Evolutionary conservation across 1,140 invertebrate species (phyloP), one percentile per base, ranked within the genome.

Genomic region (Coenobita brevimanus): DNA sequence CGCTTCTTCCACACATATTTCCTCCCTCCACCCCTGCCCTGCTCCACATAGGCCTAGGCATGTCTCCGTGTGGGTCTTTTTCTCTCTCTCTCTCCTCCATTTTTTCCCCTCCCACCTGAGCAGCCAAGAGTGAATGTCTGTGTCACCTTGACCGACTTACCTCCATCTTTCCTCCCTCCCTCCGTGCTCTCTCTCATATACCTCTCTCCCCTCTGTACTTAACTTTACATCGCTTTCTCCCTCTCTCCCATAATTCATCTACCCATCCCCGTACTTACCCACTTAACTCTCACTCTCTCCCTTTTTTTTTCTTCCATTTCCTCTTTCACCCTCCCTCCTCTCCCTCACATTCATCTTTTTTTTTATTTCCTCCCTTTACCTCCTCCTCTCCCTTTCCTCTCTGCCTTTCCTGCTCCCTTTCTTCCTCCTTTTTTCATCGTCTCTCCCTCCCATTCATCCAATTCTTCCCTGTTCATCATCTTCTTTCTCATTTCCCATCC

Each of bases 171-270:
- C 6, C 46, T 50, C 46, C 17, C 46, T 50, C 46, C 17, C 46
- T 50, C 46, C 17, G 46, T 50, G 6, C 46, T 50, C 46, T 50
- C 46, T 50, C 46, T 50, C 46, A 8, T 6, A 8, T 50, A 6
- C n/a, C 62, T 67, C 62, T 67, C 62, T 67, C 62, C n/a, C 62
- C n/a, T 67, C 62, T 67, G 4, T 67, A 4, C n/a, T n/a, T 67
- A 6, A 10, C 62, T 67, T n/a, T 67, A 6, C n/a, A 4, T 67
- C 62, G 6, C 62, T 67, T n/a, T 67, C 62, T 67, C 62, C n/a
- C 62, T 67, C 62, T 33, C 62, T 67, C 30, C n/a, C 62, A 10
- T n/a, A 10, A 4, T 67, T n/a, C n/a, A 6, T 67, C 62, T 67
- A 6, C n/a, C 62, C n/a, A 6, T 67, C 62, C n/a, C 62, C n/a